Evolutionary conservation across 37 sponge, comb jelly and placozoan genomes (phyloP).

Genomic region (Mnemiopsis leidyi): DNA sequence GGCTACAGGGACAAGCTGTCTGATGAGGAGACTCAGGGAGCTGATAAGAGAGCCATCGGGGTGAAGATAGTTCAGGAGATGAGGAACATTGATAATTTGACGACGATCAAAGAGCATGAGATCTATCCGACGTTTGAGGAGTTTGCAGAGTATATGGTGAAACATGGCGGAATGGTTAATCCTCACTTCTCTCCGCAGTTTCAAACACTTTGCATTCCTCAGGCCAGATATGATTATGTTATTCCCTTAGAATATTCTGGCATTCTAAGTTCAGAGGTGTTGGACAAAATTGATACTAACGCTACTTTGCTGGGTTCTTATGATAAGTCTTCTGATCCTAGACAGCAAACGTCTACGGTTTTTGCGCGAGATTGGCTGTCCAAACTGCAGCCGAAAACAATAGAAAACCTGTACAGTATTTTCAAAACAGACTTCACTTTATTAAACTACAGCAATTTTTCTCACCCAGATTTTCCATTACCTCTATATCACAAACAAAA

Average conservation of each 20-base stretch:
- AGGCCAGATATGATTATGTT: background rate
- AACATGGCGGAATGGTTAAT: background rate
- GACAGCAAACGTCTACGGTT: background rate
- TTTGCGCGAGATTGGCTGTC: background rate
- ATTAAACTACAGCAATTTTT: constrained; percentile 14
- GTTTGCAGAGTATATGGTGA: background rate
- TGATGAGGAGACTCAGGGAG: background rate
- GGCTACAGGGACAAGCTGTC: constrained; percentile 4
- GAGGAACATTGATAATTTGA: background rate
- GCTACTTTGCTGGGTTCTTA: background rate
- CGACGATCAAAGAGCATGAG: background rate
- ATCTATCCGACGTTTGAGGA: constrained; percentile 22
- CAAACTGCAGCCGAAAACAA: background rate
- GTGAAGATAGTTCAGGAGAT: background rate
- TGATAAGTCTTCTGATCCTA: background rate
- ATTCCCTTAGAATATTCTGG: constrained; percentile 27
- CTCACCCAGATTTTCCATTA: constrained; percentile 16
- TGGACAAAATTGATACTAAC: background rate
- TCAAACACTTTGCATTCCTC: background rate
- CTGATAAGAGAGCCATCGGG: background rate
- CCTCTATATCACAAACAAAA: background rate
- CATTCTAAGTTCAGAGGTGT: background rate
- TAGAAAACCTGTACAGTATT: background rate
- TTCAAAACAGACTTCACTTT: constrained; percentile 4
- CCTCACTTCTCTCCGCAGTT: background rate